Conservation (phyloP, 2,888 invertebrate species). For the Synanthedon formicaeformis region DNA sequence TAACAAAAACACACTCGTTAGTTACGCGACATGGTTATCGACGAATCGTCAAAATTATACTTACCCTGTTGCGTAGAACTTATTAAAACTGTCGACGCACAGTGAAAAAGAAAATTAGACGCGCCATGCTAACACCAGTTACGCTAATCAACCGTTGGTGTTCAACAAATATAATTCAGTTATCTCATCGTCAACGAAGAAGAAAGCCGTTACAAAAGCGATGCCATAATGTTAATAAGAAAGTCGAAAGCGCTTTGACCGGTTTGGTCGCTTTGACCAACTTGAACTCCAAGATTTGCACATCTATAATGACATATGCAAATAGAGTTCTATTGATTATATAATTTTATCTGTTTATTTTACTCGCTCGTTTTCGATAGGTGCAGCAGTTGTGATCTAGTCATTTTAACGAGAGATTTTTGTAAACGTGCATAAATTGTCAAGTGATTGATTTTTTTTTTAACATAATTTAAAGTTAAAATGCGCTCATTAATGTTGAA, state of each 20-base stretch:
- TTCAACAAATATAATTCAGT: constrained; percentile 30
- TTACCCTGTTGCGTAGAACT: background rate
- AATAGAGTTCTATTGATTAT: background rate
- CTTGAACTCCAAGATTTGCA: background rate
- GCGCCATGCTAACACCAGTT: constrained; percentile 5
- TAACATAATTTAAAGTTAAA: too few species aligned
- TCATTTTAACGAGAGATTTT: too few species aligned
- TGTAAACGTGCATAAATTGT: too few species aligned
- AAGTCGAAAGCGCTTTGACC: constrained; percentile 57
- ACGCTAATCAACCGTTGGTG: constrained; percentile 3
- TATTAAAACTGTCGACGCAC: background rate
- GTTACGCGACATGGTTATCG: background rate
- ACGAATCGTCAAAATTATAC: background rate
- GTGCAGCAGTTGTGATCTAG: too few species aligned
- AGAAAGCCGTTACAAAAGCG: constrained; percentile 55
- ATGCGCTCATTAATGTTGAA: too few species aligned
- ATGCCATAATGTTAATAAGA: constrained; percentile 48
- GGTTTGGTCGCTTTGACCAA: constrained; percentile 16
- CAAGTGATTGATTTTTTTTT: too few species aligned
- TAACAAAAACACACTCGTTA: background rate
- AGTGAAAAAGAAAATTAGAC: background rate
- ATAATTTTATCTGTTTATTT: background rate
- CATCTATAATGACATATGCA: background rate
- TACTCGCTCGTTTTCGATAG: too few species aligned
- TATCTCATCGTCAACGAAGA: constrained; percentile 48